A percentile compares a stretch with the other conserved stretches of the same genome.
These are phyloP conservation scores for Monopterus albus DNA, from an alignment of 2,113 vertebrate species.

Conservation along the genomic window DNA sequence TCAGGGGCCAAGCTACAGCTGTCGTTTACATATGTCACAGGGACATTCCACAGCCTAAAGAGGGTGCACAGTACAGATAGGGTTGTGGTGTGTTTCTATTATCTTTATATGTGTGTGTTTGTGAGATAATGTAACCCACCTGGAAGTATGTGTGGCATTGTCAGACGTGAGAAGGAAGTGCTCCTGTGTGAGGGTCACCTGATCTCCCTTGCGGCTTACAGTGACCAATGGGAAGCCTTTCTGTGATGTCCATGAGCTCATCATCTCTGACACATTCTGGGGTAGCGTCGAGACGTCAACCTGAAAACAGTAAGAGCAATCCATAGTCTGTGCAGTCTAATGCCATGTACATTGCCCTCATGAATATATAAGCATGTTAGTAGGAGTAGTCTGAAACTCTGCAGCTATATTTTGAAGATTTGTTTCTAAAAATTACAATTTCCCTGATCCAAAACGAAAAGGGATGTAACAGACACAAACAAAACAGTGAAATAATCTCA, in stretches of 20 bases:
- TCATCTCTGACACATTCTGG: conserved; percentile 88
- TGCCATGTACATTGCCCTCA: no score
- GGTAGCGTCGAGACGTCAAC: conserved; percentile 81
- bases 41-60: conserved; percentile 89
- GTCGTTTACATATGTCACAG: conserved; percentile 88
- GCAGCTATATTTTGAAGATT: no score
- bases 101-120: background rate
- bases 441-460: no score
- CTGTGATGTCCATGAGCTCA: conserved; percentile 93
- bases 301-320: conserved; percentile 26
- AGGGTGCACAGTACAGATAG: conserved; percentile 34
- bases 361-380: no score
- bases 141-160: conserved; percentile 75
- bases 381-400: no score
- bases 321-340: background rate
- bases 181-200: conserved; percentile 88
- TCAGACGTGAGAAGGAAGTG: conserved; percentile 86
- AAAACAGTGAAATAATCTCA: no score
- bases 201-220: conserved; percentile 82
- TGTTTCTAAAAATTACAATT: no score
- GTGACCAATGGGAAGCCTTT: conserved; percentile 96
- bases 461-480: no score
- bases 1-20: conserved; percentile 77
- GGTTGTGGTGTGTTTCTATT: background rate
- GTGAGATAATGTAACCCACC: conserved; percentile 70